Evolutionary conservation across 2,888 invertebrate genomes (phyloP).

Genomic region (Timandra comae): DNA sequence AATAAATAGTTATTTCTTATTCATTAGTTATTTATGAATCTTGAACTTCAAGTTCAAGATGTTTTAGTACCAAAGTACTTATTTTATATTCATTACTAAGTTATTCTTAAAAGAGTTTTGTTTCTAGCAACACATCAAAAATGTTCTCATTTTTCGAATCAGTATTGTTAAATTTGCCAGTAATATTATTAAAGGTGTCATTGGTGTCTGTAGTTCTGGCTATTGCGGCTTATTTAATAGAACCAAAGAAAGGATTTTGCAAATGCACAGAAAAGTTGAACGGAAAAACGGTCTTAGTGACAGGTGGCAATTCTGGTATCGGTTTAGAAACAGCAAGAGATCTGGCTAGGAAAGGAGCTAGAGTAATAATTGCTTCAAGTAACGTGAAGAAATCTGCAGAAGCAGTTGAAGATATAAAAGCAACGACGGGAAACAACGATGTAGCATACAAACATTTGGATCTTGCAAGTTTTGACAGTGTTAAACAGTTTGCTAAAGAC

Average conservation of each 20-base stretch:
- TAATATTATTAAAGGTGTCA: too few relatives aligned
- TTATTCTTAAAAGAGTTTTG: too few relatives aligned
- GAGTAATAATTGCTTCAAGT: conserved; percentile 84
- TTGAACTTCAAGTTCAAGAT: too few relatives aligned
- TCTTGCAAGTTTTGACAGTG: conserved; percentile 65
- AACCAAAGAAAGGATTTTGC: conserved; percentile 33
- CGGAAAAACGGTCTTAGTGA: conserved; percentile 82
- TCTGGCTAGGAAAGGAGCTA: conserved; percentile 83
- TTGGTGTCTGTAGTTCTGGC: too few relatives aligned
- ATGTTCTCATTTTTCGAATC: too few relatives aligned
- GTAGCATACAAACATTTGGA: conserved; percentile 77
- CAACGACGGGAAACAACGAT: conserved; percentile 81
- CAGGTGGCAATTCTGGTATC: conserved; percentile 89
- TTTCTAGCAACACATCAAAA: too few relatives aligned
- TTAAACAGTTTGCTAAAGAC: conserved; percentile 78
- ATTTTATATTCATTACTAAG: too few relatives aligned
- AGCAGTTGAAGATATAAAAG: conserved; percentile 81
- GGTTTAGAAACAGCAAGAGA: conserved; percentile 85
- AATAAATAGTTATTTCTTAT: too few relatives aligned
- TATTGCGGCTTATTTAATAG: too few relatives aligned
- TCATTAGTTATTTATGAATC: too few relatives aligned
- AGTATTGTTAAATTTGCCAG: too few relatives aligned
- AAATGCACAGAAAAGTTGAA: conserved; percentile 39
- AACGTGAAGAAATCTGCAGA: conserved; percentile 82
- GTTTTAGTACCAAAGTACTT: too few relatives aligned